Base-by-base conservation (phyloP, 2,797 vertebrate species). In the Chiloscyllium punctatum region DNA sequence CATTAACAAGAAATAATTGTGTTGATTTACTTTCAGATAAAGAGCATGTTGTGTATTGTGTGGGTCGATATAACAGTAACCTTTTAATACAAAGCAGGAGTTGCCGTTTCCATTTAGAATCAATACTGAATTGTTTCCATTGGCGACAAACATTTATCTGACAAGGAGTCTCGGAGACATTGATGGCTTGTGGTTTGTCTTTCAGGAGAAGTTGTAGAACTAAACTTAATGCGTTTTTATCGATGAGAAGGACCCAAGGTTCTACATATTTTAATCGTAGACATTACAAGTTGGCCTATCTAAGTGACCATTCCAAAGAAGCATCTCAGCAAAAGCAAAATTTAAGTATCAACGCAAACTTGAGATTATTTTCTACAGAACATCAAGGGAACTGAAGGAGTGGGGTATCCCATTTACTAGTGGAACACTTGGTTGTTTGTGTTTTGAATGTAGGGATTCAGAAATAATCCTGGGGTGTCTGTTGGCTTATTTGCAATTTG, bases 21-120 rank as follows among this genome's bases (percentile, higher is more conserved):
- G 94, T 94, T 94, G 94, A 74, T 94, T 48, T 94, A 51, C 94
- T 72, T 94, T 94, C 69, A 72, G 94, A 94, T 71, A 72, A 53
- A 72, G 42, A 94, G 66, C 94, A 71, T 51, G 68, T 48, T 72
- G 94, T 94, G 71, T 51, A 74, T 30, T 48, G 37, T 94, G 94
- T 15, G 15, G 94, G 25, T 94, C 94, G 42, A 94, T 94, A 94
- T 30, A 94, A 74, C 37, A 30, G 94, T 94, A 94, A 94, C 94
- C 94, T 94, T 94, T 94, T 94, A 94, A 94, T 94, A 94, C 69
- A 71, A 71, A 72, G 8, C 69, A 94, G 42, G 13, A 94, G 94
- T 37, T 94, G 68, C 25, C 74, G 42, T 30, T 74, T 94, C 42
- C 68, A 27, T 51, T 42, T 21, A 48, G 21, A 33, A 94, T 94